phyloP scores from a whole-genome alignment of 2,888 invertebrate species.

The Drymonia ruficornis region DNA sequence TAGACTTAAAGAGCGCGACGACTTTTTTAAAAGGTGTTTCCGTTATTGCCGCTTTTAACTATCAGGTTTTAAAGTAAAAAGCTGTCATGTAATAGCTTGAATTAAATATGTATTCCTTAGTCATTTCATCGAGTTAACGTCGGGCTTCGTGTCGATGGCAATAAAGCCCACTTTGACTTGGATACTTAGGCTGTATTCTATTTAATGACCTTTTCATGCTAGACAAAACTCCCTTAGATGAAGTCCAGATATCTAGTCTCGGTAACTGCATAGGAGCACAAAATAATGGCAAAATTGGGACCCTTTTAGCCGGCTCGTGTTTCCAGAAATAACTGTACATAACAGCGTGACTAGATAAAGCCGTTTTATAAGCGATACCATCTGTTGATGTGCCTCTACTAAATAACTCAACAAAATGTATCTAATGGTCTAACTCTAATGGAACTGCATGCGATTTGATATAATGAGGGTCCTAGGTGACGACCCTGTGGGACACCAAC shows the following conservation, averaged over 20 bases:
- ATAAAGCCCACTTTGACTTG: background rate
- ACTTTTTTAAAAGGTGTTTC: constrained; percentile 15
- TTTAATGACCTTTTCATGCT: background rate
- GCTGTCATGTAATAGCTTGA: background rate
- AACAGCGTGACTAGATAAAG: constrained; percentile 63
- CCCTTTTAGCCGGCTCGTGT: constrained; percentile 48
- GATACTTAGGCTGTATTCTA: background rate
- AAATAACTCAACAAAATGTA: constrained; percentile 43
- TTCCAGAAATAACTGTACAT: constrained; percentile 59
- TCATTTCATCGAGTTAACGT: too few relatives aligned
- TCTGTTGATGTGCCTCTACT: constrained; percentile 52
- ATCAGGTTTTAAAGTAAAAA: constrained; percentile 8
- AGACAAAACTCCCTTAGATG: background rate
- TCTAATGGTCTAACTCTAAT: constrained; percentile 26
- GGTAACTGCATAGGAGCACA: constrained; percentile 32
- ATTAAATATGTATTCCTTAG: background rate
- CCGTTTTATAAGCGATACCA: constrained; percentile 55
- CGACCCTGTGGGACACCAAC: constrained; percentile 28
- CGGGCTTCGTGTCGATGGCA: background rate
- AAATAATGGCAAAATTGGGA: constrained; percentile 48
- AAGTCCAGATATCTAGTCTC: constrained; percentile 20
- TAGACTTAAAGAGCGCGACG: constrained; percentile 4
- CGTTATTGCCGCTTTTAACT: constrained; percentile 13
- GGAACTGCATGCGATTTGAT: constrained; percentile 26
- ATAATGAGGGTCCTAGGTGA: constrained; percentile 34